phyloP scores from a whole-genome alignment of 2,113 vertebrate species.

The Heteronetta atricapilla region DNA sequence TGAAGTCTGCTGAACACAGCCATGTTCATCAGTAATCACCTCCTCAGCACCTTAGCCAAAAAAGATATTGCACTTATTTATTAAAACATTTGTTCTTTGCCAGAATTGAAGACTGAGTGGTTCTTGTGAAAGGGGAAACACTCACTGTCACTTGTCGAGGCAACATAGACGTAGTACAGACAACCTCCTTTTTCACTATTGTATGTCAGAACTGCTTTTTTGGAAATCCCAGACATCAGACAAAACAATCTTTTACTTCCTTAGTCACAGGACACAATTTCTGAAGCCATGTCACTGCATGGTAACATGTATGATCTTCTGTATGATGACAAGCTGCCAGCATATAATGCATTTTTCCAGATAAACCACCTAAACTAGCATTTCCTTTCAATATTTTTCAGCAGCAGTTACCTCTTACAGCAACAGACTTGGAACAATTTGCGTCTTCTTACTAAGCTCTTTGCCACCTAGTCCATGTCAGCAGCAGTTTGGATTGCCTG shows the following conservation, averaged over 20 bases:
- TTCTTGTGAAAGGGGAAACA: neutral
- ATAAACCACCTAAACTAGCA: neutral
- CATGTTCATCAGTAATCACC: neutral
- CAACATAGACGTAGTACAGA: rapidly evolving
- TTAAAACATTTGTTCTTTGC: neutral
- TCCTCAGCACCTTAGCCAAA: neutral
- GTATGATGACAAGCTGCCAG: neutral
- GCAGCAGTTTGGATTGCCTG: neutral
- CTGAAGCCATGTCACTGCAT: neutral
- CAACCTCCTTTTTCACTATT: neutral
- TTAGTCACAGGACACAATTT: neutral
- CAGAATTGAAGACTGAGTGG: neutral
- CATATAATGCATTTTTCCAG: neutral
- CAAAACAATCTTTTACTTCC: neutral
- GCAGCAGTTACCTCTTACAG: neutral
- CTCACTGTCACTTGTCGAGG: neutral
- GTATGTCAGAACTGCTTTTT: neutral
- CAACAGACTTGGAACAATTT: neutral
- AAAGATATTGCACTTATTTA: neutral
- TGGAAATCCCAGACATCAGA: neutral
- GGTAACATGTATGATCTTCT: neutral
- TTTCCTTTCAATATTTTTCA: neutral
- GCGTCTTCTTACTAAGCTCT: neutral
- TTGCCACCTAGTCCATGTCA: neutral
- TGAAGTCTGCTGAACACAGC: neutral